Evolutionary conservation across 2,888 invertebrate species (phyloP), one percentile per base, ranked within the genome.

Genomic region (Cabera pusaria): DNA sequence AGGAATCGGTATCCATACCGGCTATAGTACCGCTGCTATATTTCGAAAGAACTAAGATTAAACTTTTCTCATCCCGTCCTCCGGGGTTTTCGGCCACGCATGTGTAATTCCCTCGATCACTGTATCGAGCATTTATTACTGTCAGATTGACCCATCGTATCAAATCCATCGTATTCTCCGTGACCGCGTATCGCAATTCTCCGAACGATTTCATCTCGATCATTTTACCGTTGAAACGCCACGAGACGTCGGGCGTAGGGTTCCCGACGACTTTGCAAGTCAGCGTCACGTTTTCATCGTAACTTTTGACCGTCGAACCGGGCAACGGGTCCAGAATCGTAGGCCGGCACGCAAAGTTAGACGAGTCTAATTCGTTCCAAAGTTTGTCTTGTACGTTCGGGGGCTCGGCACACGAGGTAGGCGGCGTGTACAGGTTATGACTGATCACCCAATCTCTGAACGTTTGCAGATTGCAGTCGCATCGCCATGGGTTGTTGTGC

Each of bases 401-500:
- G 0, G 97, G 97, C 44, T 93, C 92, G 1, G 90, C 88, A 66
- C 96, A 96, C 25, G 93, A 91, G 0, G 96, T 96, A 1, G 94
- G 93, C 4, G 93, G 90, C 5, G 95, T 93, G 62, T 96, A 94
- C 35, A 97, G 86, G 42, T 95, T 95, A 49, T 91, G 91, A 51
- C 91, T 90, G 35, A 94, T 91, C 42, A 93, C 92, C 91, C 94
- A 96, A 63, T 95, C 93, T 19, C 96, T 91, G 56, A 97, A 95
- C 29, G 91, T 90, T 65, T 95, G 93, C 49, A 97, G 82, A 55
- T 94, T 92, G 72, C 97, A 97, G 63, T 97, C 96, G 73, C 97
- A 97, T 40, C 94, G 91, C 97, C 97, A 97, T 0, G 94, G 95
- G 72, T 97, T 97, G 52, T 93, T 93, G 59, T 93, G 93, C 22